phyloP scores from a whole-genome alignment of 2,797 vertebrate genomes.

The Loriculus beryllinus region DNA sequence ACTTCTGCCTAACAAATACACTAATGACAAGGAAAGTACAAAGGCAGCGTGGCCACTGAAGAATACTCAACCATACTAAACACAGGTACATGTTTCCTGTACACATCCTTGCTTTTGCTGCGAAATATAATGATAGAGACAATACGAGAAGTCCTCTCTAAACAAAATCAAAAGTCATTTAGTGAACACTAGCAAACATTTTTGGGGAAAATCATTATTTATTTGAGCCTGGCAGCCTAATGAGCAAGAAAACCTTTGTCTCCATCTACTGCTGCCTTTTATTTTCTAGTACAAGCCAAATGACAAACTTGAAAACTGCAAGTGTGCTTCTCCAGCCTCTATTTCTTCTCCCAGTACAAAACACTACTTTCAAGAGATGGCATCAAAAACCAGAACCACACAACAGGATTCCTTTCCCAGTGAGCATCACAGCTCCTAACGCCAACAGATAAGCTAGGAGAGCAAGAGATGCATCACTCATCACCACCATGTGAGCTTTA shows the following conservation, averaged over 20 bases:
- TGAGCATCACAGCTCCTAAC: not conserved
- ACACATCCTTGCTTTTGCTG: not conserved
- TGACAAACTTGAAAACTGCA: not conserved
- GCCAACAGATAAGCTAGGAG: not conserved
- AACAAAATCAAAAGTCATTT: not conserved
- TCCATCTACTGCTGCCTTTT: not conserved
- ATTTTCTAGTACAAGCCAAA: not conserved
- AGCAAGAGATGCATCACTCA: not conserved
- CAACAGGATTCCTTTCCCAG: not conserved
- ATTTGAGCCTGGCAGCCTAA: not conserved
- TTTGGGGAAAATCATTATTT: not conserved
- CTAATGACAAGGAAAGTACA: not conserved
- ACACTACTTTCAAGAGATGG: not conserved
- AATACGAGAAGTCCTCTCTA: not conserved
- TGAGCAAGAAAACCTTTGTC: not conserved
- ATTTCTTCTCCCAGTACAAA: not conserved
- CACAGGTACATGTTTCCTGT: not conserved
- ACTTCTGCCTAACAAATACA: not conserved
- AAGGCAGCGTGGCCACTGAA: accelerated
- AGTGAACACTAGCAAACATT: not conserved
- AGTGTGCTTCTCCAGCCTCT: not conserved
- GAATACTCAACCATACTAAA: not conserved
- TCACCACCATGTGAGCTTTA: not conserved
- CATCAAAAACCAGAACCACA: not conserved
- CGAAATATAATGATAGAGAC: not conserved